Evolutionary conservation across 2,797 vertebrate genomes (phyloP), one percentile per base, ranked within the genome.

Genomic region (Notolabrus celidotus): DNA sequence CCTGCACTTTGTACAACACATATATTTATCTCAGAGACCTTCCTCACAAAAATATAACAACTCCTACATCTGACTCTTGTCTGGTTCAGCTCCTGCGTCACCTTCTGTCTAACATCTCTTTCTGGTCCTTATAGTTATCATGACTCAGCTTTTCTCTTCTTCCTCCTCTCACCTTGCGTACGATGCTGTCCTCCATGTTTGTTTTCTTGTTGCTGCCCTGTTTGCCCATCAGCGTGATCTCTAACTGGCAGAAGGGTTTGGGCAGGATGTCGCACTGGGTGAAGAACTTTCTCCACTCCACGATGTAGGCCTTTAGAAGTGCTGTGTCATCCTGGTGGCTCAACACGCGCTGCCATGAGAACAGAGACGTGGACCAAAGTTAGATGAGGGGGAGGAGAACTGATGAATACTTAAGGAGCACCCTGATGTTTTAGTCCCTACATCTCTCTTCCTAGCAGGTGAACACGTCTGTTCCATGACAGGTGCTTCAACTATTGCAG

Each of bases 221-320:
- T 62, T 94, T 94, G 33, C 94, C 94, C 94, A 95, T 95, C 63
- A 95, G 89, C 0, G 97, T 99, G 86, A 98, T 98, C 91, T 99
- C 97, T 81, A 99, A 74, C 74, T 99, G 97, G 86, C 97, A 99
- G 89, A 99, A 99, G 8, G 97, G 97, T 88, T 99, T 99, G 39
- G 97, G 97, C 79, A 99, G 92, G 89, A 99, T 99, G 92, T 99
- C 97, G 8, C 97, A 99, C 65, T 99, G 97, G 0, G 97, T 99
- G 92, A 99, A 99, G 92, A 99, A 99, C 94, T 99, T 99, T 87
- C 97, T 94, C 97, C 97, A 99, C 91, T 99, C 97, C 57, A 96
- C 96, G 7, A 98, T 99, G 83, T 99, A 99, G 1, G 97, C 97
- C 90, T 99, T 99, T 7, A 99, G 94, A 36, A 99, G 92, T 5